Conservation (phyloP, 2,797 vertebrate species). For the Lithobates pipiens region DNA sequence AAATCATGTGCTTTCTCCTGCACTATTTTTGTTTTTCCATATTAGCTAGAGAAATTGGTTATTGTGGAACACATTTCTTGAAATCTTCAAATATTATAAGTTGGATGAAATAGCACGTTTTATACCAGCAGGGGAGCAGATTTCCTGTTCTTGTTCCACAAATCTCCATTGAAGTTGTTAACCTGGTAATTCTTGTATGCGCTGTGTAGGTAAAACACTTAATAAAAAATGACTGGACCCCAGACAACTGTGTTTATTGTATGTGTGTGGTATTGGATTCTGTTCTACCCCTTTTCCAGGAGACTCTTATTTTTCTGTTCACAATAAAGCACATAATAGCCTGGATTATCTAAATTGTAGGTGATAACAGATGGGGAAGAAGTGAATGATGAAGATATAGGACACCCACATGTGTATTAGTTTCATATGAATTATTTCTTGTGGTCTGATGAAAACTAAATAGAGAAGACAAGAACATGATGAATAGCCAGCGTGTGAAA, state of each 20-base stretch:
- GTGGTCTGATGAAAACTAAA: slow-evolving; percentile 75
- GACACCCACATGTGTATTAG: slow-evolving; percentile 85
- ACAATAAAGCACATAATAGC: slow-evolving; percentile 86
- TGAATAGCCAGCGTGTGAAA: slow-evolving; percentile 68
- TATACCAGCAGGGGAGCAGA: neutral
- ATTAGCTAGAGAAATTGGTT: too few relatives aligned
- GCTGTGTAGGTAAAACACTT: slow-evolving; percentile 28
- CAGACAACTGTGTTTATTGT: slow-evolving; percentile 70
- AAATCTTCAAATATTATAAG: too few relatives aligned
- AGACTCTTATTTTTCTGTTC: slow-evolving; percentile 80
- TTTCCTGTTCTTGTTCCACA: neutral
- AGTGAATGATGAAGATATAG: slow-evolving; percentile 83
- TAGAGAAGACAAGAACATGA: slow-evolving; percentile 66
- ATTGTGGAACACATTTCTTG: too few relatives aligned
- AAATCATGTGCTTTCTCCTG: neutral
- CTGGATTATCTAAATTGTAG: slow-evolving; percentile 88
- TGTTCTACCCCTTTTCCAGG: slow-evolving; percentile 71
- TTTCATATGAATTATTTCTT: slow-evolving; percentile 92
- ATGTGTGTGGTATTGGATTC: slow-evolving; percentile 79
- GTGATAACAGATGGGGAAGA: slow-evolving; percentile 88
- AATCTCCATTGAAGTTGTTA: neutral
- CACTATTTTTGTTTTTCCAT: too few relatives aligned
- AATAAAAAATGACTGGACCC: slow-evolving; percentile 7
- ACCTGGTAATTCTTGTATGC: slow-evolving; percentile 16
- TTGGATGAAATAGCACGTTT: neutral